Conservation (phyloP, 2,113 vertebrate genomes). For the Marmota monax region DNA sequence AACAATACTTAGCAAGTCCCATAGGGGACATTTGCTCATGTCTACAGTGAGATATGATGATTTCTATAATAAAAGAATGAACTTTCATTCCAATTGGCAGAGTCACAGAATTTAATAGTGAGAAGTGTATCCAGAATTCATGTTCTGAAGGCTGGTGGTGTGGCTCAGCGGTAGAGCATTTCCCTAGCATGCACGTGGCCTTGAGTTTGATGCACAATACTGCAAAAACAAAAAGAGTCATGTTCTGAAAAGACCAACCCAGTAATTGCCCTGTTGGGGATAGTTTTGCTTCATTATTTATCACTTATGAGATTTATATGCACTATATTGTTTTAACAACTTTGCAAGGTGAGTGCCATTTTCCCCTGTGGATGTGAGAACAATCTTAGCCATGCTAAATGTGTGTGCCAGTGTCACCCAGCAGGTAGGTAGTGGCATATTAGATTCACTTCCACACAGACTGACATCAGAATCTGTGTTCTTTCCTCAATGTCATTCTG, state of each 20-base stretch:
- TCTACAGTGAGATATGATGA: not conserved
- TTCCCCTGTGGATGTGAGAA: not conserved
- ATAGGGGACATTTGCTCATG: not conserved
- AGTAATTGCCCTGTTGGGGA: not conserved
- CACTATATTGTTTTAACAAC: not conserved
- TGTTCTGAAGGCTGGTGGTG: not conserved
- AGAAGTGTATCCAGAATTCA: not conserved
- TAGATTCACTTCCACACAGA: not conserved
- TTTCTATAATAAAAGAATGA: not conserved
- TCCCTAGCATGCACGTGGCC: not conserved
- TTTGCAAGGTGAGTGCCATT: not conserved
- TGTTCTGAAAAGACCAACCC: not conserved
- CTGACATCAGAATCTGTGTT: fast-evolving
- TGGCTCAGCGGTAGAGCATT: not conserved
- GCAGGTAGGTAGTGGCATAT: not conserved
- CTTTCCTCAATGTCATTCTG: not conserved
- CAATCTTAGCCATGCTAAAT: not conserved
- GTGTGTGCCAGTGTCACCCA: not conserved
- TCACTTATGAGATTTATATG: not conserved
- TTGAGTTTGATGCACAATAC: not conserved
- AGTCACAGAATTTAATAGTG: not conserved
- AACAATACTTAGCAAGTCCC: not conserved
- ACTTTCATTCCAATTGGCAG: not conserved
- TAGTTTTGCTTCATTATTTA: not conserved
- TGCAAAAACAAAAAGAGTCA: too few species aligned